phyloP scores from a whole-genome alignment of 2,113 vertebrate species.

The Phalacrocorax aristotelis region DNA sequence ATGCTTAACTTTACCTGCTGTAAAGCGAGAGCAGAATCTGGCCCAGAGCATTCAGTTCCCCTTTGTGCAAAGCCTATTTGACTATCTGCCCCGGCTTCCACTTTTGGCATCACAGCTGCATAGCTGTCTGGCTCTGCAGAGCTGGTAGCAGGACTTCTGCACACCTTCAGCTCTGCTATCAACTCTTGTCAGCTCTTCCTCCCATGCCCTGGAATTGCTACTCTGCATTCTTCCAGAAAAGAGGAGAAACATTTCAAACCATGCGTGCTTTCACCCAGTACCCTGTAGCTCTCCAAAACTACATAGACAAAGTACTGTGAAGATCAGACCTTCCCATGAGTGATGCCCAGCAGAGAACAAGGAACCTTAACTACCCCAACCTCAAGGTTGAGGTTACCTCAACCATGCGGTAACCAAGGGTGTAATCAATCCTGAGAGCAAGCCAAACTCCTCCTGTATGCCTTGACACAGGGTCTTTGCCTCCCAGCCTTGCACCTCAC shows the following conservation, averaged over 20 bases:
- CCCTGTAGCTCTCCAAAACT: background rate
- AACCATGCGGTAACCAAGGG: background rate
- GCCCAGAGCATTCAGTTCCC: background rate
- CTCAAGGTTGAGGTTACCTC: no score
- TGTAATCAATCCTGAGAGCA: background rate
- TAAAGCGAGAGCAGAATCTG: background rate
- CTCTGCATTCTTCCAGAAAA: background rate
- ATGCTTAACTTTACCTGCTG: background rate
- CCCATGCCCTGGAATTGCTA: accelerated
- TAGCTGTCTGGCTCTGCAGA: background rate
- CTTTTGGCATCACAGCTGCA: background rate
- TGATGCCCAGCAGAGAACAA: background rate
- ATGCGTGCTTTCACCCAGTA: background rate
- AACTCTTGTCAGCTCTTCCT: background rate
- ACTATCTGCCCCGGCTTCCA: background rate
- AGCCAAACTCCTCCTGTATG: background rate
- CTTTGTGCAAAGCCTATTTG: background rate
- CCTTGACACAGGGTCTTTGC: background rate
- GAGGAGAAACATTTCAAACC: background rate
- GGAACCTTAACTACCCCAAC: no score
- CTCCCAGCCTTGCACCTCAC: accelerated
- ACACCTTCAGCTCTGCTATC: background rate
- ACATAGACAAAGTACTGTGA: background rate
- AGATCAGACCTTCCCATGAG: background rate
- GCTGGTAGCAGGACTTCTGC: background rate